phyloP scores from a whole-genome alignment of 2,888 invertebrate species.

The Ypsolopha sequella region DNA sequence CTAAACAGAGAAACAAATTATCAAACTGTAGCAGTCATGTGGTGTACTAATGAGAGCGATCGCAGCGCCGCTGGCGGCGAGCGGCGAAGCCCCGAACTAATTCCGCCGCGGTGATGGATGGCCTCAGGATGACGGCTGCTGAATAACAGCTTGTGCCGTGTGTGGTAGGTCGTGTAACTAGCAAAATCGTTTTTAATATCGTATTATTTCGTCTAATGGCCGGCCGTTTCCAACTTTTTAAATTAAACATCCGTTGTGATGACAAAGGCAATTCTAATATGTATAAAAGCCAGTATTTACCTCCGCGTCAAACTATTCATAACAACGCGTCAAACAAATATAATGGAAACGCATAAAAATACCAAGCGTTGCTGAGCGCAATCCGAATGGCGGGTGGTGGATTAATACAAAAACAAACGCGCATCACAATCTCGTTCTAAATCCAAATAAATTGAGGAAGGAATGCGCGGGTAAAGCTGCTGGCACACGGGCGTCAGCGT shows the following conservation, averaged over 20 bases:
- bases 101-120: slow-evolving; percentile 14
- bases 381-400: slow-evolving; percentile 21
- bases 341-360: slow-evolving; percentile 8
- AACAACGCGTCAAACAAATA: not conserved
- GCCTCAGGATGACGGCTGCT: too few species aligned
- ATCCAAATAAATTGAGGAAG: slow-evolving; percentile 23
- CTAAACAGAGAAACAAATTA: too few species aligned
- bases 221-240: too few species aligned
- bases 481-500: slow-evolving; percentile 19
- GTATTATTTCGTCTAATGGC: too few species aligned
- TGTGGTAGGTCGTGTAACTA: not conserved
- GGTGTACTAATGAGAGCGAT: slow-evolving; percentile 59
- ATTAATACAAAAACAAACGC: slow-evolving; percentile 23
- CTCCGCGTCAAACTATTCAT: too few species aligned
- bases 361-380: slow-evolving; percentile 11
- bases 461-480: slow-evolving; percentile 25
- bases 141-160: not conserved
- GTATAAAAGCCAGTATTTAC: too few species aligned
- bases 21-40: too few species aligned
- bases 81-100: slow-evolving; percentile 56
- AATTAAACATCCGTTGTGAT: too few species aligned
- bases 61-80: slow-evolving; percentile 48
- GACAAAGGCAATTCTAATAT: too few species aligned
- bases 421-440: slow-evolving; percentile 23
- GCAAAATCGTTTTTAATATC: not conserved